These are phyloP conservation scores for Platyrinchus mystaceus DNA, from an alignment of 2,797 vertebrate species.

Conservation along the genomic window DNA sequence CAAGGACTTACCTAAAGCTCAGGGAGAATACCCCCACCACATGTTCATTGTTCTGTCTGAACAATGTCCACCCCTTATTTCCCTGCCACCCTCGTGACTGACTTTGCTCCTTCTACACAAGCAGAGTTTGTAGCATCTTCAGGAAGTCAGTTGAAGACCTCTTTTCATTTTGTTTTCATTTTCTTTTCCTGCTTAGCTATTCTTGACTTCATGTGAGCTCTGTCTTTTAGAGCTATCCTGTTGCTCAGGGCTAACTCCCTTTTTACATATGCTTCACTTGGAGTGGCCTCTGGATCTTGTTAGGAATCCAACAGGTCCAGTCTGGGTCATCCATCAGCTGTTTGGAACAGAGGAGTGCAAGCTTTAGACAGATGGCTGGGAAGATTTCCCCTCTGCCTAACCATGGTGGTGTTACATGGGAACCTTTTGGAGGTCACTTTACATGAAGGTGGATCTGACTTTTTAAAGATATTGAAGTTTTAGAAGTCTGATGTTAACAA, in stretches of 20 bases:
- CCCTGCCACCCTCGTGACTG: background rate
- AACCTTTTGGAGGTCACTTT: background rate
- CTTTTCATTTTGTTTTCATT: background rate
- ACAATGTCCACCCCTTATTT: background rate
- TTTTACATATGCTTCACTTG: background rate
- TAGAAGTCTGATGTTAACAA: background rate
- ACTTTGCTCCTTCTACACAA: background rate
- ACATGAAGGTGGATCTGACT: background rate
- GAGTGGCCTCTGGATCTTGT: slow-evolving; percentile 7
- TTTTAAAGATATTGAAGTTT: background rate
- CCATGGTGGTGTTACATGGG: background rate
- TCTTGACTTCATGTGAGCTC: background rate
- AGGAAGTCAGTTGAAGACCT: background rate
- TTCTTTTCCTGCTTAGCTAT: background rate
- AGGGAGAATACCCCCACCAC: background rate
- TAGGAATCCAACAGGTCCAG: background rate
- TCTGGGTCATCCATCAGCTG: background rate
- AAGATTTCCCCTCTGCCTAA: background rate
- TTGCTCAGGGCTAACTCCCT: background rate
- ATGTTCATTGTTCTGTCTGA: background rate
- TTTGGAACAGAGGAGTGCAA: background rate
- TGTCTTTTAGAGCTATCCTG: background rate
- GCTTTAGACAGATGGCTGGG: background rate
- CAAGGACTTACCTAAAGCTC: background rate
- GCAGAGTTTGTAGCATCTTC: background rate